A percentile compares a stretch with the other conserved stretches of the same genome.
These are phyloP conservation scores for Steinernema scapterisci DNA, from an alignment of 2,888 invertebrate genomes.

Conservation along the genomic window DNA sequence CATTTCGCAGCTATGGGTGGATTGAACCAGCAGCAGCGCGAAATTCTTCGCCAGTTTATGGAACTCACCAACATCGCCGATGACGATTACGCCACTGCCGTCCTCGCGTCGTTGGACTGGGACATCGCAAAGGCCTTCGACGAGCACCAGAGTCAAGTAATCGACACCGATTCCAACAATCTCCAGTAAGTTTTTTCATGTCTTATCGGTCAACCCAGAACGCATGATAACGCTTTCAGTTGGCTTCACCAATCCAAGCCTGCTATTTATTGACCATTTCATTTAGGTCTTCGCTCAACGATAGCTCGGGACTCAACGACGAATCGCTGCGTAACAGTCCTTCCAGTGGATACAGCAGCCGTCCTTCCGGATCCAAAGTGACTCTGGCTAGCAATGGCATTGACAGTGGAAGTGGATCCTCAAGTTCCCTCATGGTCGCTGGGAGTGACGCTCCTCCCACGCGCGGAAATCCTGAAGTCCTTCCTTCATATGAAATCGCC, in stretches of 20 bases:
- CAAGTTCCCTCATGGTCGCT: slow-evolving; percentile 11
- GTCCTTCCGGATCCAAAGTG: slow-evolving; percentile 7
- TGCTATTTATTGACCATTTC: too few species aligned
- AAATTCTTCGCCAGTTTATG: slow-evolving; percentile 10
- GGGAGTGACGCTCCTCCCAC: background rate
- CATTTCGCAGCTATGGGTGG: too few species aligned
- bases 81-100: background rate
- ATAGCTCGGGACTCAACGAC: background rate
- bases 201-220: background rate
- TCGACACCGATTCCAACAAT: background rate
- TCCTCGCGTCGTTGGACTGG: slow-evolving; percentile 9
- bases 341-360: slow-evolving; percentile 6
- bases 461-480: background rate
- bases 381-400: slow-evolving; percentile 2
- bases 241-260: too few species aligned
- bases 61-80: slow-evolving; percentile 8
- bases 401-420: slow-evolving; percentile 30
- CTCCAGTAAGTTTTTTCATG: background rate
- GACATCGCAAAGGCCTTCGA: slow-evolving; percentile 1
- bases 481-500: background rate
- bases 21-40: background rate
- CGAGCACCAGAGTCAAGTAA: background rate
- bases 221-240: too few species aligned
- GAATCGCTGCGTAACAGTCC: background rate
- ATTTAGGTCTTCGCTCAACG: background rate